Base-by-base conservation (phyloP, 2,797 vertebrate genomes). In the Dipus sagitta region DNA sequence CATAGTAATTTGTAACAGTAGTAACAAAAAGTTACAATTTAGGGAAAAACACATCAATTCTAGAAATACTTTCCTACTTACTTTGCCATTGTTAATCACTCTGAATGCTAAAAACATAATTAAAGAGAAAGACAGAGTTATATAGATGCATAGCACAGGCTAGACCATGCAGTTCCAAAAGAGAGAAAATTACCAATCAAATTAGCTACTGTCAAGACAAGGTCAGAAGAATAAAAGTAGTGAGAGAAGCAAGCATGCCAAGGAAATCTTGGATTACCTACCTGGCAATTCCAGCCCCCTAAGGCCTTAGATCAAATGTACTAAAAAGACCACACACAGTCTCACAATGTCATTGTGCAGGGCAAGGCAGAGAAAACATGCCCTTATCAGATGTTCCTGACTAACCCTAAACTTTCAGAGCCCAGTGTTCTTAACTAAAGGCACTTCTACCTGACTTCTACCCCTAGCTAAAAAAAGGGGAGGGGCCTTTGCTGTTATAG, bases 41-140 rank as follows among this genome's bases (percentile, higher is more conserved):
- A 42, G 80, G 38, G 70, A 72, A 80, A 93, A 93, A 91, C 58
- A 68, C 78, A 92, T 75, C 75, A 54, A 91, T 86, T 95, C 96
- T 87, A 70, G 32, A 94, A 95, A 95, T 21, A 32, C 86, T 92
- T 95, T 95, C 94, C 95, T 94, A 97, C 96, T 97, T 96, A 97
- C 97, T 95, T 96, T 90, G 94, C 93, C 95, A 96, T 5, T 92
- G 96, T 95, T 93, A 96, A 93, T 95, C 96, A 93, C 85, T 97
- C 96, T 96, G 96, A 93, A 58, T 87, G 96, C 96, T 95, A 94
- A 95, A 96, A 93, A 96, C 85, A 96, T 91, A 97, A 96, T 96
- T 95, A 94, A 94, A 96, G 93, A 96, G 96, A 95, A 92, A 96
- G 92, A 95, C 47, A 94, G 80, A 21, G 95, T 96, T 96, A 97